Evolutionary conservation across 2,888 invertebrate genomes (phyloP), one percentile per base, ranked within the genome.

Genomic region (Aphelenchoides bicaudatus): DNA sequence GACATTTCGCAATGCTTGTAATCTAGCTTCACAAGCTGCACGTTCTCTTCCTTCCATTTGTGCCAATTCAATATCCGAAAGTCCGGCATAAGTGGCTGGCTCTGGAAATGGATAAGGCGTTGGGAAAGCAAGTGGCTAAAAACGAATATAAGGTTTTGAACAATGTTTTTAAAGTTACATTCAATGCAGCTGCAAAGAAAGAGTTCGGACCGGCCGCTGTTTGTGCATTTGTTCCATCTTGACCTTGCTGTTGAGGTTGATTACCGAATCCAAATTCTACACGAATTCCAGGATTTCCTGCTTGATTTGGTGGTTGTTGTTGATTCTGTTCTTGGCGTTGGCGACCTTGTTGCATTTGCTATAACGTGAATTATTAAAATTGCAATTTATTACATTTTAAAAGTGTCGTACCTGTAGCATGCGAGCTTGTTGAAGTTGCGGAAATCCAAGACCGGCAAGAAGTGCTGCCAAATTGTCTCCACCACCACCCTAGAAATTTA

Each of bases 21-120:
- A 86, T 62, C 98, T 85, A 3, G 91, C 91, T 80, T 94, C 91
- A 31, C 96, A 86, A 71, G 90, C 88, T 67, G 86, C 85, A 62
- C 94, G 85, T 73, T 90, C 87, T 67, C 85, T 86, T 29, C 92
- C 92, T 81, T 98, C 98, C 87, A 98, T 86, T 16, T 86, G 84
- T 58, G 85, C 84, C 55, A 98, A 83, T 78, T 96, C 92, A 46
- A 90, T 91, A 46, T 87, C 86, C 39, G 86, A 86, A 51, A 96
- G 82, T 31, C 85, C 85, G 48, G 86, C 85, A 60, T 59, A 64
- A 8, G 39, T 31, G 16, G 70, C 70, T 21, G 68, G 59, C 16
- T 65, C 70, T 8, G 73, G 73, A 51, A 74, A 71, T 3, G 66
- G 66, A 38, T 60, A 58, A 19, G 46, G 65, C 10, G 59, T 16